A percentile compares a stretch with the other conserved stretches of the same genome.
These are phyloP conservation scores for Vespertilio murinus DNA, from an alignment of 2,797 vertebrate genomes.

Conservation along the genomic window DNA sequence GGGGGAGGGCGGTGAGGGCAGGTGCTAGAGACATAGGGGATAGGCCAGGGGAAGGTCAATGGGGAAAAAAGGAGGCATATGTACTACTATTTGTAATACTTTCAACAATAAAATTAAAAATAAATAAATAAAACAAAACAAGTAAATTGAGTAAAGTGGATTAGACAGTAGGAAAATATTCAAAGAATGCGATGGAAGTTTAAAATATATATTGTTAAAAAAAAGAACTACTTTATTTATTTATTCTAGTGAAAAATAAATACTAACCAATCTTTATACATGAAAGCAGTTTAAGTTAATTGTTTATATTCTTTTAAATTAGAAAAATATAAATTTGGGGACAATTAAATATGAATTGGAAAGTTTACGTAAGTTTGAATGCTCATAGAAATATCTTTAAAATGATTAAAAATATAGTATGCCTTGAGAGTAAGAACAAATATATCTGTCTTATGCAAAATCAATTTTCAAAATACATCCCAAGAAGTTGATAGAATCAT, in stretches of 20 bases:
- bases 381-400: background rate
- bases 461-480: slow-evolving; percentile 50
- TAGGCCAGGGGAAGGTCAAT: too few relatives aligned
- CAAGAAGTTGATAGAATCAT: background rate
- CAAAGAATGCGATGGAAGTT: background rate
- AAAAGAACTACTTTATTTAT: slow-evolving; percentile 29
- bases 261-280: background rate
- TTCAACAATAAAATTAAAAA: too few relatives aligned
- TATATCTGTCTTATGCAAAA: background rate
- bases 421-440: slow-evolving; percentile 9
- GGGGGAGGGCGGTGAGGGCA: too few relatives aligned
- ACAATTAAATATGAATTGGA: background rate
- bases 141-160: background rate
- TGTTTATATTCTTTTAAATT: background rate
- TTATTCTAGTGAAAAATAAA: background rate
- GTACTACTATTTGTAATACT: too few relatives aligned
- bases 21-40: too few relatives aligned
- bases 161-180: background rate
- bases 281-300: background rate
- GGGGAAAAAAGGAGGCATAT: too few relatives aligned
- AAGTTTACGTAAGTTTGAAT: background rate
- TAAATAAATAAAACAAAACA: too few relatives aligned
- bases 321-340: slow-evolving; percentile 11
- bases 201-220: background rate
- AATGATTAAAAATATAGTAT: slow-evolving; percentile 1